Base-by-base conservation (phyloP, 2,888 invertebrate genomes). In the Zele albiditarsus region DNA sequence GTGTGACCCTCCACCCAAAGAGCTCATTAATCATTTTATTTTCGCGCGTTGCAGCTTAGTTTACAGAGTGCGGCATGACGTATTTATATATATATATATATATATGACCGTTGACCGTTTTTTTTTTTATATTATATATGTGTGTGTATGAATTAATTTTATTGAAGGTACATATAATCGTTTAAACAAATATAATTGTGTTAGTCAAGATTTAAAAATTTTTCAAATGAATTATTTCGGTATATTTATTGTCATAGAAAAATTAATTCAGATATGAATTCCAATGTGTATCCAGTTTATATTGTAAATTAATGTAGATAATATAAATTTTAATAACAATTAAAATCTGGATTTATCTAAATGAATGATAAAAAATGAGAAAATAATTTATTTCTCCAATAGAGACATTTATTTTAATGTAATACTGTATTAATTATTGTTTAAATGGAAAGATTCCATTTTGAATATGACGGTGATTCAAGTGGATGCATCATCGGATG, bases 1-100 rank as follows among this genome's bases (percentile, higher is more conserved):
- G 66, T 66, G 25, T 71, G 75, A 66, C 73, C 73, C 71, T 78
- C 57, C 53, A 53, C 72, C 68, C 74, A 75, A 60, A 67, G 42
- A 67, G 46, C 74, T 75, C 75, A 72, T 75, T 75, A 75, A 75
- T 75, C 75, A 75, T 71, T 65, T 69, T 70, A 75, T 71, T 71
- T 75, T 71, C 66, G 46, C 71, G 71, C 67, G 38, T 12, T 73
- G 38, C n/a, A 46, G 58, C 60, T 27, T 42, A 63, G 31, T 53
- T 74, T 63, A 28, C 33, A 70, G 16, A 53, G 53, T 20, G 6
- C 20, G 20, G 20, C 10, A 53, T 23, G 8, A 53, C n/a, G 20
- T 53, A 23, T 65, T 20, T 10, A 58, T 68, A n/a, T n/a, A 74
- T 25, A 14, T 46, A 33, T 67, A n/a, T 16, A 67, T 58, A 31